A percentile compares a stretch with the other conserved stretches of the same genome.
Evolutionary conservation across 2,113 vertebrate genomes (phyloP).

Genomic region (Neodontobutis hainanensis): DNA sequence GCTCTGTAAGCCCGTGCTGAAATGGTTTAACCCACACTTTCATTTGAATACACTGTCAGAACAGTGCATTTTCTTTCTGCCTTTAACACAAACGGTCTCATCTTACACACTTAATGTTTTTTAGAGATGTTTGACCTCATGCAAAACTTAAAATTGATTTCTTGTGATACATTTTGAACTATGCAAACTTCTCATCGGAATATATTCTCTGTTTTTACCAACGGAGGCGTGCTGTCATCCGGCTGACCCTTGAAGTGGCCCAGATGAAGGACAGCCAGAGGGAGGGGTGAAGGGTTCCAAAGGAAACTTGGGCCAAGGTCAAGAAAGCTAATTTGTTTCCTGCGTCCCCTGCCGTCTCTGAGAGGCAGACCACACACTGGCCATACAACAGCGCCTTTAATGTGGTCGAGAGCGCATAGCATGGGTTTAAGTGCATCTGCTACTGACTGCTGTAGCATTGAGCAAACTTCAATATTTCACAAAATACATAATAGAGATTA

Average conservation of each 20-base stretch:
- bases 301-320: conserved; percentile 81
- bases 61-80: too few relatives aligned
- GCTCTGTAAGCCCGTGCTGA: too few relatives aligned
- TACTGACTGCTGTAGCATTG: conserved; percentile 29
- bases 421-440: conserved; percentile 64
- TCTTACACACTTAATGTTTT: too few relatives aligned
- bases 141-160: conserved; percentile 44
- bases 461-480: too few relatives aligned
- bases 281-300: conserved; percentile 54
- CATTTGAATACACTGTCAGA: too few relatives aligned
- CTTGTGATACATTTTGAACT: conserved; percentile 34
- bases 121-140: conserved; percentile 19
- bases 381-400: conserved; percentile 73
- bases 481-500: too few relatives aligned
- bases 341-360: conserved; percentile 70
- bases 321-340: conserved; percentile 84
- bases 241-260: conserved; percentile 77
- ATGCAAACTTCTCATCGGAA: conserved; percentile 48
- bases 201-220: conserved; percentile 51
- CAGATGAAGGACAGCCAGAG: conserved; percentile 59
- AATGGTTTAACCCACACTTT: too few relatives aligned
- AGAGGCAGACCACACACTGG: conserved; percentile 79
- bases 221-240: conserved; percentile 70
- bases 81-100: too few relatives aligned
- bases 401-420: conserved; percentile 66